Evolutionary conservation across 1,140 invertebrate species (phyloP), one percentile per base, ranked within the genome.

Genomic region (Camponotus floridanus): DNA sequence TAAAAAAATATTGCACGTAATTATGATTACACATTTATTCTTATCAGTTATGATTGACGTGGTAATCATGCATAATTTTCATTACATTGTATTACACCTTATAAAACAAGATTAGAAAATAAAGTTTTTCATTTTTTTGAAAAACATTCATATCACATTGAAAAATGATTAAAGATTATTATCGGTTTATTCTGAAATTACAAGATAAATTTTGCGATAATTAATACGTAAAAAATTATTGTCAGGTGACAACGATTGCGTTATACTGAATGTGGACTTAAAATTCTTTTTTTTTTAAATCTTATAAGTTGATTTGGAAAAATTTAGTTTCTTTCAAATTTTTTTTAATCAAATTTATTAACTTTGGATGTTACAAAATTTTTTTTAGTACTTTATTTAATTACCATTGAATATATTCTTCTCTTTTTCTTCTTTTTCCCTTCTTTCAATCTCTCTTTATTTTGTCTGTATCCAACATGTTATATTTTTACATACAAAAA

Each of bases 11-110:
- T 71, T 15, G 4, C 13, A 80, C 4, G 51, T 80, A 80, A 80
- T 80, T 70, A 70, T n/a, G 48, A 70, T 55, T 21, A n/a, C n/a
- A 48, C 18, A 71, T 81, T 81, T 71, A 81, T 80, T 26, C 26
- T 33, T 31, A 3, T 21, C 0, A 57, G 9, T 79, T 39, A 68
- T 81, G 71, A 71, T 59, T 18, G 51, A 51, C 26, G 33, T 15
- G 15, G n/a, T 51, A 45, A 59, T 71, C 15, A 59, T 21, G 39
- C 48, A 48, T 65, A 70, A 11, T 81, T 81, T 71, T 33, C 51
- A 26, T 48, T 51, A 62, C 45, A 21, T 80, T 42, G 21, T 36
- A 70, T 70, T 59, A 51, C 39, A 59, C 71, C 59, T 15, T 70
- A 45, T 42, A 67, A 57, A 71, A 57, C 9, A 9, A 21, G 21